phyloP scores from a whole-genome alignment of 2,797 vertebrate genomes.

The Varecia variegata region DNA sequence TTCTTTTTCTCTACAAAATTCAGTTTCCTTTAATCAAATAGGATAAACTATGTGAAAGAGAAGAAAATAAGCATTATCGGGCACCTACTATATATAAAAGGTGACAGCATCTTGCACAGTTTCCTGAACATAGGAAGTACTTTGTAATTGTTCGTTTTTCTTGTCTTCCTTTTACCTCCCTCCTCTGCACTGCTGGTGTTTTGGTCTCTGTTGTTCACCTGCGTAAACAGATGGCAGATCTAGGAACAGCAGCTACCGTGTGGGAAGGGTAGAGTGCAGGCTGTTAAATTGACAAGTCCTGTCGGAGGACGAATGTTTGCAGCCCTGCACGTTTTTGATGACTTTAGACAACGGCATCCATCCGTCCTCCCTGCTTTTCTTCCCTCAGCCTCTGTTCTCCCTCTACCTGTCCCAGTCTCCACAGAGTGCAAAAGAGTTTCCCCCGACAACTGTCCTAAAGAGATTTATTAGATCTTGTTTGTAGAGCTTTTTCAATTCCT shows the following conservation, averaged over 20 bases:
- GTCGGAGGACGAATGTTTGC: background rate
- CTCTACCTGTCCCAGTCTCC: background rate
- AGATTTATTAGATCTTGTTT: conserved; percentile 33
- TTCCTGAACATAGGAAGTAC: background rate
- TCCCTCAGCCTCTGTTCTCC: background rate
- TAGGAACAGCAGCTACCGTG: background rate
- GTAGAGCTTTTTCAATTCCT: conserved; percentile 44
- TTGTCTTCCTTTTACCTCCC: background rate
- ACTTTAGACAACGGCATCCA: background rate
- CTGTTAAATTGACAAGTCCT: background rate
- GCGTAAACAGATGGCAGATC: conserved; percentile 59
- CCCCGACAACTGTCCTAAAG: background rate
- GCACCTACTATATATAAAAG: background rate
- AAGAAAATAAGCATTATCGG: background rate
- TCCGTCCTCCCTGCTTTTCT: background rate
- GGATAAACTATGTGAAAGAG: background rate
- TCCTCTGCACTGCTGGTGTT: background rate
- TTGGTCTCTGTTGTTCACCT: conserved; percentile 29
- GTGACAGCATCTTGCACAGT: background rate
- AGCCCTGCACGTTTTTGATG: background rate
- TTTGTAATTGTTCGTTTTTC: background rate
- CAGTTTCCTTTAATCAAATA: background rate
- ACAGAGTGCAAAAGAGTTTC: background rate
- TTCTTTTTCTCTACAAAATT: background rate
- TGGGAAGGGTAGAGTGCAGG: background rate